Evolutionary conservation across 2,888 invertebrate species (phyloP).

Genomic region (Phasia obesa): DNA sequence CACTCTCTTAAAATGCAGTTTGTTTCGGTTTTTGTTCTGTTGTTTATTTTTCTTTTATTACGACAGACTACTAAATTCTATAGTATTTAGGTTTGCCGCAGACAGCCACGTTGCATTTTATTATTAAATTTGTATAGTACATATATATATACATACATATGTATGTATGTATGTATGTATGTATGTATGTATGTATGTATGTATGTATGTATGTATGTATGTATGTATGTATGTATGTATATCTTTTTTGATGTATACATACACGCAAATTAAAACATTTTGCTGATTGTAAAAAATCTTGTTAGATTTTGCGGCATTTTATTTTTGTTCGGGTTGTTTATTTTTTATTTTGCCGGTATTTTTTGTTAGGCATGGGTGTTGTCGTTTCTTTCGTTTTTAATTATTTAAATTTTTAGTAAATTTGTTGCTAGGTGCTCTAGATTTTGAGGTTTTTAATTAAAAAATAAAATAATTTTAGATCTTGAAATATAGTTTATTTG

Average conservation of each 20-base stretch:
- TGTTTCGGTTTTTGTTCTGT: conserved; percentile 35
- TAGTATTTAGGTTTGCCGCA: conserved; percentile 25
- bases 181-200: no score
- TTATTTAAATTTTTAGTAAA: conserved; percentile 9
- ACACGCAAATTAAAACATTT: no score
- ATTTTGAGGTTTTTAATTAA: conserved; percentile 29
- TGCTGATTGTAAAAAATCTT: no score
- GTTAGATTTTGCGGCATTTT: neutral
- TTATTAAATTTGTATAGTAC: neutral
- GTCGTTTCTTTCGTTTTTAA: conserved; percentile 19
- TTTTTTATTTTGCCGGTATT: conserved; percentile 2
- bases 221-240: no score
- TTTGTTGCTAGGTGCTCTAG: conserved; percentile 61
- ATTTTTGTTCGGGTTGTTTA: neutral
- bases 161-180: no score
- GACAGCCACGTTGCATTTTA: conserved; percentile 47
- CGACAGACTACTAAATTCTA: conserved; percentile 15
- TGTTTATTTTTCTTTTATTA: conserved; percentile 5
- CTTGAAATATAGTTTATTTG: neutral
- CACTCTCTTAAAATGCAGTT: conserved; percentile 25
- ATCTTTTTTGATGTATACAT: no score
- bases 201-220: no score
- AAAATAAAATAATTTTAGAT: neutral
- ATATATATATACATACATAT: neutral
- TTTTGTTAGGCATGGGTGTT: conserved; percentile 20